Percentiles rank a stretch among this genome's conserved stretches.
These are phyloP conservation scores for Prunella himalayana DNA, from an alignment of 2,113 vertebrate species.

Conservation along the genomic window DNA sequence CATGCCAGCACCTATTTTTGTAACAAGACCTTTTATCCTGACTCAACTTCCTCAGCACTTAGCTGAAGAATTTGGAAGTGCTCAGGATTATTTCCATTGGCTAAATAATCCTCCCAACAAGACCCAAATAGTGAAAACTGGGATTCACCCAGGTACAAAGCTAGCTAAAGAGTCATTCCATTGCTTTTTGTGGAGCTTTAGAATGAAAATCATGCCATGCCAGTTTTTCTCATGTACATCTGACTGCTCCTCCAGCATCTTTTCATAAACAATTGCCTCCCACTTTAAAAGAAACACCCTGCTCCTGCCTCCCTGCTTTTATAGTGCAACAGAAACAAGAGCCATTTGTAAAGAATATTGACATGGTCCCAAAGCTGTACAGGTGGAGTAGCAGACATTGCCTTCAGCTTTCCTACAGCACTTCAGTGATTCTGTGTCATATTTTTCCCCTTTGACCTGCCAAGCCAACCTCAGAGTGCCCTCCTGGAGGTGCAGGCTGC, in stretches of 20 bases:
- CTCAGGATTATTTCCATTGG: not conserved
- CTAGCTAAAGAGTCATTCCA: not conserved
- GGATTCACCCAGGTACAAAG: not conserved
- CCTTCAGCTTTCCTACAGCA: not conserved
- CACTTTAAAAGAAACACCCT: not conserved
- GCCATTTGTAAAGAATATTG: not conserved
- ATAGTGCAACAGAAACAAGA: not conserved
- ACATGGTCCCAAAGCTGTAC: not conserved
- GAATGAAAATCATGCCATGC: not conserved
- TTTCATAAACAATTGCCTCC: not conserved
- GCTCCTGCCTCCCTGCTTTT: not conserved
- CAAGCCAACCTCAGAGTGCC: not conserved
- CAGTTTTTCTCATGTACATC: not conserved
- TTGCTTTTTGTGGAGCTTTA: not conserved
- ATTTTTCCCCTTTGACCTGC: not conserved
- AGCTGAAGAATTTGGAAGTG: not conserved
- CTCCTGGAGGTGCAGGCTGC: not conserved
- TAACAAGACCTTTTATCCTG: not conserved
- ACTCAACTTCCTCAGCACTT: not conserved
- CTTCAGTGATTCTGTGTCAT: not conserved
- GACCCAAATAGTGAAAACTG: not conserved
- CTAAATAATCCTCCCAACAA: not conserved
- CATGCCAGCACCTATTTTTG: conserved; percentile 24
- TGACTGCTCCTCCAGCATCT: not conserved
- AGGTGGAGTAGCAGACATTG: not conserved